These are phyloP conservation scores for Tenthredo notha DNA, from an alignment of 2,888 invertebrate species.

Conservation along the genomic window DNA sequence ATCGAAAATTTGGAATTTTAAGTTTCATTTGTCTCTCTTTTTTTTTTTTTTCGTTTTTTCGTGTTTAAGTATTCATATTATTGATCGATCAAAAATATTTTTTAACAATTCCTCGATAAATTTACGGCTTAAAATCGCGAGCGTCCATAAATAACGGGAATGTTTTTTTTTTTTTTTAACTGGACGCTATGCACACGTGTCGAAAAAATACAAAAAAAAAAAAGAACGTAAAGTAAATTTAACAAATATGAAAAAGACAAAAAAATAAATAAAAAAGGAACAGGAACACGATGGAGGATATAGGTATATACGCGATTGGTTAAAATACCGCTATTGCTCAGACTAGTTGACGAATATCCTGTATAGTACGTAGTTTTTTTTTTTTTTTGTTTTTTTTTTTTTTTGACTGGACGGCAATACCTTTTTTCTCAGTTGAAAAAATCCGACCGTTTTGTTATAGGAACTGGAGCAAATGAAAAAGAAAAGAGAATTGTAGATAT, in stretches of 20 bases:
- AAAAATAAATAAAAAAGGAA: not conserved
- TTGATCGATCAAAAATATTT: not conserved
- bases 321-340: not conserved
- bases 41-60: no score
- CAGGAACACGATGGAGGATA: not conserved
- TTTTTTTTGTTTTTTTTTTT: no score
- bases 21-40: not conserved
- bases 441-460: not conserved
- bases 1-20: not conserved
- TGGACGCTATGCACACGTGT: not conserved
- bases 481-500: not conserved
- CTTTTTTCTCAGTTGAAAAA: conserved; percentile 18
- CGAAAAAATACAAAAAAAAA: not conserved
- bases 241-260: not conserved
- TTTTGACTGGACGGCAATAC: not conserved
- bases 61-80: no score
- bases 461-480: conserved; percentile 40
- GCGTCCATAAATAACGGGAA: not conserved
- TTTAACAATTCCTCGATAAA: not conserved
- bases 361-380: not conserved
- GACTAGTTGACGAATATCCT: not conserved
- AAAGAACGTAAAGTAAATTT: not conserved
- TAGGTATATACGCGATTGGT: not conserved
- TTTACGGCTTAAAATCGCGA: not conserved
- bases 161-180: no score